Evolutionary conservation across 92 coral and sea anemone species (phyloP).

Genomic region (Epizoanthus rinbou): DNA sequence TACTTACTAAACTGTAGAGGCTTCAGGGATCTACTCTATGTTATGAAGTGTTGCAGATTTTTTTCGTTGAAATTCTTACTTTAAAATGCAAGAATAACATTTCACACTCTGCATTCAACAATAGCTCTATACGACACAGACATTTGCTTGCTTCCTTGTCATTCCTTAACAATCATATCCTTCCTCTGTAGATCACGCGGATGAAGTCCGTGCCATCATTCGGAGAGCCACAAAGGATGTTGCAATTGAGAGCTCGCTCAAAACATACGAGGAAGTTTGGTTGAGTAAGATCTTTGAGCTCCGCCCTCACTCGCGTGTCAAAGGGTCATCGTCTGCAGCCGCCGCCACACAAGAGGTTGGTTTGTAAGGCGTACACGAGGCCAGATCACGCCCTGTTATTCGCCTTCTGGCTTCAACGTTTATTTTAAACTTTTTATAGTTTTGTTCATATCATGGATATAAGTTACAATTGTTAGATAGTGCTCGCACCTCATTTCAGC

Average conservation of each 20-base stretch:
- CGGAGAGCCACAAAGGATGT: conserved; percentile 98
- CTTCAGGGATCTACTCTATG: no score
- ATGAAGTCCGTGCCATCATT: conserved; percentile 95
- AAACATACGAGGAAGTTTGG: conserved; percentile 99
- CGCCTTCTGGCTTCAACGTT: no score
- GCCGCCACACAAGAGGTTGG: conserved; percentile 87
- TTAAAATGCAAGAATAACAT: no score
- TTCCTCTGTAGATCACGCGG: conserved; percentile 80
- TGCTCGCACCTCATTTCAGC: no score
- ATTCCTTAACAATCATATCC: neutral
- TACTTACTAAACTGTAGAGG: no score
- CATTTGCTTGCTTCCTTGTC: no score
- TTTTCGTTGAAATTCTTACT: no score
- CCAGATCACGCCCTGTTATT: neutral
- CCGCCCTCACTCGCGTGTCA: conserved; percentile 75
- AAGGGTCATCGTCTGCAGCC: conserved; percentile 85
- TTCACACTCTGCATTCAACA: no score
- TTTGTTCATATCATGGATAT: neutral
- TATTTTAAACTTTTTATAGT: neutral
- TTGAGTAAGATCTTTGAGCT: conserved; percentile 97
- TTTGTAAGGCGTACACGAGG: neutral
- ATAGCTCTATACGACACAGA: no score
- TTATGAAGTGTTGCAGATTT: no score
- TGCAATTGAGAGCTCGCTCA: conserved; percentile 95
- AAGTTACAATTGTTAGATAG: no score